Evolutionary conservation across 2,797 vertebrate genomes (phyloP), one percentile per base, ranked within the genome.

Genomic region (Melanotaenia nigrans): DNA sequence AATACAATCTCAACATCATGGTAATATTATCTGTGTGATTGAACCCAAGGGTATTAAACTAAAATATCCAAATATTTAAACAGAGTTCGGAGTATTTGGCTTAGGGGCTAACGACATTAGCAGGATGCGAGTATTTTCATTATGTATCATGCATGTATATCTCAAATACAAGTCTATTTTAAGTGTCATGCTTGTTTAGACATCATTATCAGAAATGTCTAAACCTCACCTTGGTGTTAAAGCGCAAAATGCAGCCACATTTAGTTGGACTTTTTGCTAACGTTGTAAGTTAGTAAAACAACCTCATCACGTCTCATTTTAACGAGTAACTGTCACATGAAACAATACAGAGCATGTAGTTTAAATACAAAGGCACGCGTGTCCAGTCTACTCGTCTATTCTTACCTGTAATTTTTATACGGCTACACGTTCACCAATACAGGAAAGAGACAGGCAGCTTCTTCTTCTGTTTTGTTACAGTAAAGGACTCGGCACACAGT

Each of bases 391-490:
- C 5, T 71, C 10, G 0, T 57, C 13, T 1, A 8, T 1, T 65
- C 82, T 89, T 88, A 92, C 92, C 92, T 93, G 81, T 60, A 65
- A 45, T 61, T 73, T 79, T 58, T 42, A 6, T 28, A 22, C 42
- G 35, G 74, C 32, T 67, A 18, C 20, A 28, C 51, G 49, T 12
- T 65, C 47, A 68, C 40, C 14, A 22, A 60, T 51, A 64, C 56
- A 54, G 42, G 59, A 38, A 14, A 57, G 12, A 65, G 22, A 33
- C 75, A 73, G 65, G 63, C 5, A 65, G 55, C 33, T 22, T 56
- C 75, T 68, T 49, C 63, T 70, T 69, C 77, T 65, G 60, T 20
- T 45, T 33, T 7, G 20, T 24, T 35, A n/a, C 5, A 3, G 2
- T 33, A 9, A 1, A 36, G 20, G 25, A 24, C n/a, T 32, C 47